phyloP scores from a whole-genome alignment of 2,797 vertebrate species.

The Neosilurus mollespiculum region DNA sequence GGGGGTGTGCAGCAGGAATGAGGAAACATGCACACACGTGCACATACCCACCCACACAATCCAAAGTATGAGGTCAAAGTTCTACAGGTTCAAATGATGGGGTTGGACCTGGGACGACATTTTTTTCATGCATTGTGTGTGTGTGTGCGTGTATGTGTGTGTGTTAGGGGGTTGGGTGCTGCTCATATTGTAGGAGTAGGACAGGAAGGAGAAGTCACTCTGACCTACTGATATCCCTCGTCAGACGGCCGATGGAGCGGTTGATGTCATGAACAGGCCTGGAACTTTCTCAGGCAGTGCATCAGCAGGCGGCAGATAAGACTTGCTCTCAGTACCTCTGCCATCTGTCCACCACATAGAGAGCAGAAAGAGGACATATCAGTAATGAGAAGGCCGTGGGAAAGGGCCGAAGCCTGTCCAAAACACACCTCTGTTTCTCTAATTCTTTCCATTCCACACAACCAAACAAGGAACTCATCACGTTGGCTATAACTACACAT shows the following conservation, averaged over 20 bases:
- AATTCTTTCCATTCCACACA: slow-evolving; percentile 9
- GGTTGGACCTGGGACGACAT: slow-evolving; percentile 10
- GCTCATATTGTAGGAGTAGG: slow-evolving; percentile 21
- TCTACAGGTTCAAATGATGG: background rate
- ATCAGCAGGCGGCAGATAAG: slow-evolving; percentile 49
- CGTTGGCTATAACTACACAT: slow-evolving; percentile 15
- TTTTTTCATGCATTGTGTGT: slow-evolving; percentile 24
- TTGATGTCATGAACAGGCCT: slow-evolving; percentile 63
- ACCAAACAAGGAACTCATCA: slow-evolving; percentile 20
- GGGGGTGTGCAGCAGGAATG: background rate
- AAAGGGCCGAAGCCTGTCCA: slow-evolving; percentile 40
- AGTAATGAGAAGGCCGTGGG: slow-evolving; percentile 45
- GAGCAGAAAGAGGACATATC: slow-evolving; percentile 28
- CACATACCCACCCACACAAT: slow-evolving; percentile 5
- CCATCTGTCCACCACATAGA: slow-evolving; percentile 40
- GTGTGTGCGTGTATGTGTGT: slow-evolving; percentile 27
- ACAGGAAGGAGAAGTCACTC: slow-evolving; percentile 59
- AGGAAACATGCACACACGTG: slow-evolving; percentile 23
- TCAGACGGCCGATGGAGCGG: slow-evolving; percentile 57
- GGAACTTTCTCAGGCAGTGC: slow-evolving; percentile 43
- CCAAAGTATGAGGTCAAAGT: background rate
- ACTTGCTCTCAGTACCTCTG: slow-evolving; percentile 15
- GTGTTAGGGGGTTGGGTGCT: background rate
- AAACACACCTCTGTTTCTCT: slow-evolving; percentile 39
- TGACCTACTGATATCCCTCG: slow-evolving; percentile 59